phyloP scores from a whole-genome alignment of 2,797 vertebrate species.

The Telmatherina bonti region DNA sequence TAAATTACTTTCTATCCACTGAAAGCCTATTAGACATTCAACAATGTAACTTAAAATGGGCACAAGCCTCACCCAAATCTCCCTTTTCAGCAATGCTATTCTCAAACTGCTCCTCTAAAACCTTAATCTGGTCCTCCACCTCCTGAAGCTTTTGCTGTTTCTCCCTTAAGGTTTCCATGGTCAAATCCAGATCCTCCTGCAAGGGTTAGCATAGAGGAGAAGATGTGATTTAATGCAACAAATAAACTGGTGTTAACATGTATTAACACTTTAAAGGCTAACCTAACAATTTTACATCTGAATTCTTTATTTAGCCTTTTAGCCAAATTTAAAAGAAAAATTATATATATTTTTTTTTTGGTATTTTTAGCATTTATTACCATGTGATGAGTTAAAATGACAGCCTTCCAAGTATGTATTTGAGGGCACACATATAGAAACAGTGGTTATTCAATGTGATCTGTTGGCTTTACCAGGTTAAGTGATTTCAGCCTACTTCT shows the following conservation, averaged over 20 bases:
- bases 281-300: no score
- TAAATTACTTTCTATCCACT: not conserved
- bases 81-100: conserved; percentile 86
- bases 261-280: no score
- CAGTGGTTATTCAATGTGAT: no score
- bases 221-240: not conserved
- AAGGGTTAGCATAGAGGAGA: not conserved
- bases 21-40: not conserved
- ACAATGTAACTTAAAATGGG: not conserved
- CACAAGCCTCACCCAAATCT: conserved; percentile 76
- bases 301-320: no score
- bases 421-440: no score
- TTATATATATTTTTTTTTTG: no score
- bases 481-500: no score
- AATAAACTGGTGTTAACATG: not conserved
- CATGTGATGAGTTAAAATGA: no score
- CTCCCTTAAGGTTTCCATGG: conserved; percentile 84
- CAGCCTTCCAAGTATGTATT: no score
- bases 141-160: conserved; percentile 86
- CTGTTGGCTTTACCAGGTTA: no score
- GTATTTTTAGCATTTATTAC: no score
- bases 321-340: no score
- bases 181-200: conserved; percentile 87
- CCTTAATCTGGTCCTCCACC: conserved; percentile 85
- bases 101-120: conserved; percentile 86